These are phyloP conservation scores for Planococcus citri DNA, from an alignment of 1,140 invertebrate genomes.

Conservation along the genomic window DNA sequence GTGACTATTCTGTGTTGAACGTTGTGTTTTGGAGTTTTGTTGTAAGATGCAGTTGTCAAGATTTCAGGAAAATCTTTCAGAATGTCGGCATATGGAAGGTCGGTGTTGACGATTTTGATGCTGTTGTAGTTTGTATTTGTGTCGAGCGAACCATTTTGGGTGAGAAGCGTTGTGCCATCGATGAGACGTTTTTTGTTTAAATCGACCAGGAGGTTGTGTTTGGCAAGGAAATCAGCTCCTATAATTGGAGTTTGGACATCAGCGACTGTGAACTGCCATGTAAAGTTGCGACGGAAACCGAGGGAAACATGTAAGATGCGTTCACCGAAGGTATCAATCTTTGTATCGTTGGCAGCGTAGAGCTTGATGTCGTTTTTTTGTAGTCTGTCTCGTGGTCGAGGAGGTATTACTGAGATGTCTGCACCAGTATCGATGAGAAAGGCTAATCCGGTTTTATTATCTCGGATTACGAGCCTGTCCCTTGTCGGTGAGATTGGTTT, in stretches of 20 bases:
- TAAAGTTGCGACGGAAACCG: neutral
- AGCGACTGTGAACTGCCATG: constrained; percentile 3
- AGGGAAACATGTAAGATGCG: neutral
- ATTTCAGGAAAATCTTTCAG: neutral
- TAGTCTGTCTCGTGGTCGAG: too few species aligned
- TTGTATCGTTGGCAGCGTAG: constrained; percentile 26
- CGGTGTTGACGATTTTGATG: neutral
- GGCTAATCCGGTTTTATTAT: neutral
- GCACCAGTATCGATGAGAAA: neutral
- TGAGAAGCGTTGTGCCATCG: neutral
- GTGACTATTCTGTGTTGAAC: constrained; percentile 24
- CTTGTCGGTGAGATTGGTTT: too few species aligned
- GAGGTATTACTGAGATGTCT: neutral
- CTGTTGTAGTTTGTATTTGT: neutral
- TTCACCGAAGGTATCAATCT: neutral
- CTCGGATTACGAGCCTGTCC: neutral
- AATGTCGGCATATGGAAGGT: neutral
- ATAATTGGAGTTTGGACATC: neutral
- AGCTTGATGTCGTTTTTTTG: neutral
- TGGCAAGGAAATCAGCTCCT: constrained; percentile 12
- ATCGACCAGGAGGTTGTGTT: neutral
- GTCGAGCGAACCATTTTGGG: neutral
- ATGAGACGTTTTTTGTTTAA: neutral
- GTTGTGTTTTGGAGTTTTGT: neutral
- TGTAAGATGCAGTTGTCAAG: neutral